Evolutionary conservation across 1,140 invertebrate species (phyloP), one percentile per base, ranked within the genome.

Genomic region (Cyclargus thomasi): DNA sequence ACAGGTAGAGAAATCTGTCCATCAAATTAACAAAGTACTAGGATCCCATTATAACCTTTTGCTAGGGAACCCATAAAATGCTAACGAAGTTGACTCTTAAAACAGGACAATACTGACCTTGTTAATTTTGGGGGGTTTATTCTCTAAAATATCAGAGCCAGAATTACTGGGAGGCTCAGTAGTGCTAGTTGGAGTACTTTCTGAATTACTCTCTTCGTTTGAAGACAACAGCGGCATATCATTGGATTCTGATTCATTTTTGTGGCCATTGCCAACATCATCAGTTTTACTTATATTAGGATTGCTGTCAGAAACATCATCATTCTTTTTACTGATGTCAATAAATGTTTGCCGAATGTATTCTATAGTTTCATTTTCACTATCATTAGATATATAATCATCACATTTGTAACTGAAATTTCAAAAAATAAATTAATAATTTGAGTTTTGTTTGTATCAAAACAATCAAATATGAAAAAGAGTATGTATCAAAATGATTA

Each of bases 381-480:
- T 93, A 78, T 96, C 95, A 86, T 96, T 96, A 70, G 94, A 92
- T 23, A 95, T 93, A 92, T 95, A 96, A 71, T 96, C 95, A 90
- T 96, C 95, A 92, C 95, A 96, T 73, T 92, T 92, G 80, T 96
- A 96, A 88, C 95, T 95, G 91, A 68, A 93, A 92, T 69, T 77
- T 63, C 14, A 67, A 68, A n/a, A n/a, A n/a, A n/a, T n/a, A n/a
- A n/a, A n/a, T n/a, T n/a, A n/a, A n/a, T n/a, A n/a, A n/a, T n/a
- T n/a, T n/a, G n/a, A n/a, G n/a, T n/a, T n/a, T n/a, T n/a, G n/a
- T n/a, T n/a, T n/a, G n/a, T n/a, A n/a, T n/a, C n/a, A n/a, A n/a
- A n/a, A n/a, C n/a, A n/a, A n/a, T n/a, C n/a, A n/a, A n/a, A n/a
- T 35, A 35, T 35, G 29, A 35, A 35, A 35, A 35, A n/a, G n/a